Evolutionary conservation across 1,140 invertebrate genomes (phyloP).

Genomic region (Aricia agestis): DNA sequence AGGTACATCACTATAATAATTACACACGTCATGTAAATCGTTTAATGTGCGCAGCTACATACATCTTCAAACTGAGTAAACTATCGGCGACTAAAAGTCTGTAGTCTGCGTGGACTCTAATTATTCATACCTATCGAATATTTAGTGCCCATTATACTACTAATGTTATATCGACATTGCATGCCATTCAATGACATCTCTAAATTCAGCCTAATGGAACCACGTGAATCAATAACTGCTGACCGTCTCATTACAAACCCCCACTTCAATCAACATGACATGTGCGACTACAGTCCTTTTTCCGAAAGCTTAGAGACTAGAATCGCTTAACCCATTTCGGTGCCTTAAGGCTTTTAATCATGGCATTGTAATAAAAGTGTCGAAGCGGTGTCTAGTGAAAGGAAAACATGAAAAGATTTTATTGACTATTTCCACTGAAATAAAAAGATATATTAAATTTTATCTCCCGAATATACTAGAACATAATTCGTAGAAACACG

Average conservation of each 20-base stretch:
- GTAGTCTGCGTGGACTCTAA: too few relatives aligned
- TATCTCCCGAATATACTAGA: neutral
- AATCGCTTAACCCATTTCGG: slow-evolving; percentile 22
- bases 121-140: too few relatives aligned
- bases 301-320: slow-evolving; percentile 25
- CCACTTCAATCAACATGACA: slow-evolving; percentile 47
- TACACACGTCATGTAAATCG: too few relatives aligned
- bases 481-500: slow-evolving; percentile 9
- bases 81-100: too few relatives aligned
- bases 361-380: slow-evolving; percentile 60
- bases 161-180: neutral
- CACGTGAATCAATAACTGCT: slow-evolving; percentile 67
- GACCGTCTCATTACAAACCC: slow-evolving; percentile 60
- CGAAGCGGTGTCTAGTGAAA: slow-evolving; percentile 49
- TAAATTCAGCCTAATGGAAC: slow-evolving; percentile 47
- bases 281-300: slow-evolving; percentile 31
- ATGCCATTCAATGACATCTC: slow-evolving; percentile 23
- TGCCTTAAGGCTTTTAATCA: slow-evolving; percentile 45
- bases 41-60: too few relatives aligned
- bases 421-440: slow-evolving; percentile 49
- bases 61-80: too few relatives aligned
- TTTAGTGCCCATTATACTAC: too few relatives aligned
- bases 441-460: slow-evolving; percentile 34
- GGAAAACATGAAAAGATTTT: slow-evolving; percentile 51
- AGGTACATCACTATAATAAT: too few relatives aligned